A percentile compares a stretch with the other conserved stretches of the same genome.
phyloP scores from a whole-genome alignment of 2,797 vertebrate genomes.

The Anguilla marmorata region DNA sequence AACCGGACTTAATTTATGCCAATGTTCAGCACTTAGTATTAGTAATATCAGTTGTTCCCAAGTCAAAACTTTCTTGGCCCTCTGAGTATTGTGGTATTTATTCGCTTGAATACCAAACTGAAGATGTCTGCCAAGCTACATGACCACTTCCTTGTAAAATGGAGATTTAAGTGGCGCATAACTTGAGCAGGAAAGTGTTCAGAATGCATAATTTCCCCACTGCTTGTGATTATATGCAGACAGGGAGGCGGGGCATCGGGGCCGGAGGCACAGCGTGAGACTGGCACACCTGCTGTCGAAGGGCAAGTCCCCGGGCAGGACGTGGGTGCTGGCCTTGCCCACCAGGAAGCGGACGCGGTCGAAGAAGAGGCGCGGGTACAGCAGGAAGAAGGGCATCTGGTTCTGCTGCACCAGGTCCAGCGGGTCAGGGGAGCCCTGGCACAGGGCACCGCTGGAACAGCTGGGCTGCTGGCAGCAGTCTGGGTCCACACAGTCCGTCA shows the following conservation, averaged over 20 bases:
- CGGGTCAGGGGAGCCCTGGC: conserved; percentile 90
- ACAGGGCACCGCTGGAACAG: conserved; percentile 85
- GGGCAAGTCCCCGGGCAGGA: conserved; percentile 84
- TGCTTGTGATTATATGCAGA: conserved; percentile 44
- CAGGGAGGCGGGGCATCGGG: conserved; percentile 34
- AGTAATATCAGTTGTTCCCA: neutral
- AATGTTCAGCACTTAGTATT: neutral
- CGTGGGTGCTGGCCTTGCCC: conserved; percentile 88
- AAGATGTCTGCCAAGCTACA: neutral
- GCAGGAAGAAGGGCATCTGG: conserved; percentile 74
- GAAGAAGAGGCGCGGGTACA: conserved; percentile 80
- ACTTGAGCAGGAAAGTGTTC: conserved; percentile 56
- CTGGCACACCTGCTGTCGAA: conserved; percentile 86
- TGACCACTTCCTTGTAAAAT: neutral
- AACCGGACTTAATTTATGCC: neutral
- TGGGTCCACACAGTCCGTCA: conserved; percentile 91
- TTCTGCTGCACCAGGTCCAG: conserved; percentile 85
- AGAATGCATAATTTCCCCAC: conserved; percentile 54
- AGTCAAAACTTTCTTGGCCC: conserved; percentile 8
- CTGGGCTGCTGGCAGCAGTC: conserved; percentile 92
- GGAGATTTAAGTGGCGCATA: conserved; percentile 51
- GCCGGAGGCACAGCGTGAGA: neutral
- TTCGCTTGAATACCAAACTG: neutral
- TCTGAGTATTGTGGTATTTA: neutral
- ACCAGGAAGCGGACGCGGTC: conserved; percentile 89